These are phyloP conservation scores for Ditula angustiorana DNA, from an alignment of 2,888 invertebrate genomes.

Conservation along the genomic window DNA sequence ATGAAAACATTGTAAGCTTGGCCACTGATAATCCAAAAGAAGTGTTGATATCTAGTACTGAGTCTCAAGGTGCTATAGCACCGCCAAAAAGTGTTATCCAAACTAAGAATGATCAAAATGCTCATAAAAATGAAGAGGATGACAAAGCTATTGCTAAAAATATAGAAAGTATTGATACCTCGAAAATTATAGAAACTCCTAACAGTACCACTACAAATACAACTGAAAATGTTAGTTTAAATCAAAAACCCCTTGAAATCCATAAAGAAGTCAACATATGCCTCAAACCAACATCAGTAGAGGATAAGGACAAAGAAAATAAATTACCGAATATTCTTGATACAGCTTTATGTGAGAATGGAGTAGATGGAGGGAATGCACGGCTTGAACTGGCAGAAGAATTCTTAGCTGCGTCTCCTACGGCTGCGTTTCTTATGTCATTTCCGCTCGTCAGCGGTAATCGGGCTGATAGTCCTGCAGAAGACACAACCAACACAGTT, in stretches of 20 bases:
- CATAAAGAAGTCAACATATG: slow-evolving; percentile 44
- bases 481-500: slow-evolving; percentile 60
- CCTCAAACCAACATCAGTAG: slow-evolving; percentile 50
- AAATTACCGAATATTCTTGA: slow-evolving; percentile 74
- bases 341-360: slow-evolving; percentile 71
- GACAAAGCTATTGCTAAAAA: slow-evolving; percentile 22
- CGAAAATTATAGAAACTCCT: slow-evolving; percentile 21
- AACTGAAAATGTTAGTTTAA: slow-evolving; percentile 21
- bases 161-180: slow-evolving; percentile 26
- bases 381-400: slow-evolving; percentile 85
- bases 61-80: background rate
- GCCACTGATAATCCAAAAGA: slow-evolving; percentile 41
- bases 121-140: slow-evolving; percentile 20
- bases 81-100: background rate
- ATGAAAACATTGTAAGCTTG: slow-evolving; percentile 35
- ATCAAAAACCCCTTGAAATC: slow-evolving; percentile 13
- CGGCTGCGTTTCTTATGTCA: slow-evolving; percentile 91
- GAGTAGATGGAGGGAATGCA: slow-evolving; percentile 82
- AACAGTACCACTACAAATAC: background rate
- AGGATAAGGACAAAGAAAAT: slow-evolving; percentile 68
- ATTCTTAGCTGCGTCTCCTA: slow-evolving; percentile 87
- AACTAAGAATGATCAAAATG: slow-evolving; percentile 22
- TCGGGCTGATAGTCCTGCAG: slow-evolving; percentile 80
- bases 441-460: slow-evolving; percentile 89
- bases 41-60: slow-evolving; percentile 1